Conservation (phyloP, 2,113 vertebrate genomes). For the Oxyura jamaicensis region DNA sequence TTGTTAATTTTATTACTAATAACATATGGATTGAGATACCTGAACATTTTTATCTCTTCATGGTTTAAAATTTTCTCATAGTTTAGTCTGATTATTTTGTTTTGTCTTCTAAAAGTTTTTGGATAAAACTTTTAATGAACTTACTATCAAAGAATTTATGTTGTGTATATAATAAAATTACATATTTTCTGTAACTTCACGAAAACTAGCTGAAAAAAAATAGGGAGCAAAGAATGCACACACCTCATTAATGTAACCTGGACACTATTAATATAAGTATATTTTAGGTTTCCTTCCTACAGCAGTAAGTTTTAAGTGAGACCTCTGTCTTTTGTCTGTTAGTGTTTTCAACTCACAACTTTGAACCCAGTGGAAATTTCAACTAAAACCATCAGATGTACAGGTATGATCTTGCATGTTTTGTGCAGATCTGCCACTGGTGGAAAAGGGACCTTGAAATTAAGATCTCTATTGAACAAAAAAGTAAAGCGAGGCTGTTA, state of each 20-base stretch:
- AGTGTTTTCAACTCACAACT: not conserved
- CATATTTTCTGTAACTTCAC: not conserved
- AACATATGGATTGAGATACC: not conserved
- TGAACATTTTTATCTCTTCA: not conserved
- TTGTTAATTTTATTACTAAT: not conserved
- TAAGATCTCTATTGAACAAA: not conserved
- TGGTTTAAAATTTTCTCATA: not conserved
- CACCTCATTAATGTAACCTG: not conserved
- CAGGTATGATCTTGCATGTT: not conserved
- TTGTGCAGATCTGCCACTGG: not conserved
- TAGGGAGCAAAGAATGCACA: not conserved
- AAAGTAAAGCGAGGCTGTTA: not conserved
- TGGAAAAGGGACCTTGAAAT: not conserved
- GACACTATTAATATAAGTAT: not conserved
- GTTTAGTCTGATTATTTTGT: not conserved
- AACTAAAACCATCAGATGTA: not conserved
- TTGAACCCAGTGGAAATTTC: not conserved
- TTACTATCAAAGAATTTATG: not conserved
- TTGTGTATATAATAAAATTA: not conserved
- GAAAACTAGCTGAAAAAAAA: not conserved
- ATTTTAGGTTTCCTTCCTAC: not conserved
- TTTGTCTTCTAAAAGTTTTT: not conserved
- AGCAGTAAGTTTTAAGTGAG: not conserved
- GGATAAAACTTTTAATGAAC: not conserved
- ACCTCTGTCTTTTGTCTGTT: not conserved